Base-by-base conservation (phyloP, 2,797 vertebrate species). In the Octomys mimax region DNA sequence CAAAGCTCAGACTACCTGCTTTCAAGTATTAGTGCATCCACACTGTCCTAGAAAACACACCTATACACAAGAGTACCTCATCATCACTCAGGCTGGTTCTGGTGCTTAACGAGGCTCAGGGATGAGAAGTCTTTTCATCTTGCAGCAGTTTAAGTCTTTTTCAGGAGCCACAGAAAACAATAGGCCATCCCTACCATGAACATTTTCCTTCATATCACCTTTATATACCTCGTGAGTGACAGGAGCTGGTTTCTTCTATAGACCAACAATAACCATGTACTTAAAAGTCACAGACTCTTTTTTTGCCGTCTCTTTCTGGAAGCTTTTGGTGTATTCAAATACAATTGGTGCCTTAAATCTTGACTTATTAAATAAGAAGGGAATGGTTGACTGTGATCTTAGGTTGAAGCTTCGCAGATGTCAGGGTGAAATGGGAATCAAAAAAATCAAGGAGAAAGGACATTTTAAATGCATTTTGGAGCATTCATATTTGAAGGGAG, bases 361-460 rank as follows among this genome's bases (percentile, higher is more conserved):
- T 59, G 80, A 93, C 92, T 97, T 96, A 92, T 62, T 96, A 91
- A 97, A 87, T 93, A 96, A 88, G 95, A 89, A 91, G 62, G 73
- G 95, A 95, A 68, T 26, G n/a, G 54, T 92, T 96, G 73, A 33
- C 95, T 94, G 86, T 93, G 84, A 92, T 92, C 93, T 95, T 59
- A 11, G 0, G 18, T 66, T 39, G 64, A 95, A 62, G 66, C 79
- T 77, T 36, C 62, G 82, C 71, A 73, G 96, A 92, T 91, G 96
- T 95, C 70, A 77, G 88, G 86, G 87, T 78, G 82, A 95, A 95
- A 92, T 54, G 93, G 61, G 92, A 96, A 81, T 95, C 42, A 78
- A 73, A 93, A 96, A 91, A 73, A 87, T 91, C 96, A 93, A 91
- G 84, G 75, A 93, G 75, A 91, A 92, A 95, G 82, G 91, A 80